Conservation (phyloP, 2,113 vertebrate genomes). For the Actenoides lindsayi region DNA sequence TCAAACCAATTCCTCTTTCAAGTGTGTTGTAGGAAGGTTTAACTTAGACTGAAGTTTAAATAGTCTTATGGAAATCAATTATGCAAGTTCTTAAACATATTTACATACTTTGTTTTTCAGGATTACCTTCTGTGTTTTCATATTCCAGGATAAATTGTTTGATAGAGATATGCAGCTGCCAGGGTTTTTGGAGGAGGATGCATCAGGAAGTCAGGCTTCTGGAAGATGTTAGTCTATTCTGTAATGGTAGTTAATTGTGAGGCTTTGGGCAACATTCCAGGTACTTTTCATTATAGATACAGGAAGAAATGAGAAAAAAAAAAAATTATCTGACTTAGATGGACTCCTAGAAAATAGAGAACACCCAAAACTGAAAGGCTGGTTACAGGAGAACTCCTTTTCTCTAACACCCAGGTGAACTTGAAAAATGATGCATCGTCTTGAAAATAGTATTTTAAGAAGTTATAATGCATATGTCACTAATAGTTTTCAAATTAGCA, state of each 20-base stretch:
- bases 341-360: constrained; percentile 35
- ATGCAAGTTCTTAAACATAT: neutral
- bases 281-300: constrained; percentile 54
- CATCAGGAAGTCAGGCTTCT: neutral
- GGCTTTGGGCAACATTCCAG: constrained; percentile 27
- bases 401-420: constrained; percentile 22
- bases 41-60: neutral
- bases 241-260: neutral
- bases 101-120: neutral
- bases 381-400: constrained; percentile 42
- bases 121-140: neutral
- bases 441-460: constrained; percentile 6
- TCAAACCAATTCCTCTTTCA: neutral
- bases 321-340: constrained; percentile 22
- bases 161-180: neutral
- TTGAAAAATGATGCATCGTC: constrained; percentile 21
- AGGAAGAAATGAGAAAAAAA: constrained; percentile 34
- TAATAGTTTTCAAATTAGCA: constrained; percentile 34
- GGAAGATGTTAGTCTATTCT: neutral
- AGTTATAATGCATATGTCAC: neutral
- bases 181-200: neutral
- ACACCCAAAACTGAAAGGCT: constrained; percentile 65
- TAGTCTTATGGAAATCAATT: neutral
- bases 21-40: neutral
- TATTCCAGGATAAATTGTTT: neutral